phyloP scores from a whole-genome alignment of 2,113 vertebrate species.

The Peucedramus taeniatus region DNA sequence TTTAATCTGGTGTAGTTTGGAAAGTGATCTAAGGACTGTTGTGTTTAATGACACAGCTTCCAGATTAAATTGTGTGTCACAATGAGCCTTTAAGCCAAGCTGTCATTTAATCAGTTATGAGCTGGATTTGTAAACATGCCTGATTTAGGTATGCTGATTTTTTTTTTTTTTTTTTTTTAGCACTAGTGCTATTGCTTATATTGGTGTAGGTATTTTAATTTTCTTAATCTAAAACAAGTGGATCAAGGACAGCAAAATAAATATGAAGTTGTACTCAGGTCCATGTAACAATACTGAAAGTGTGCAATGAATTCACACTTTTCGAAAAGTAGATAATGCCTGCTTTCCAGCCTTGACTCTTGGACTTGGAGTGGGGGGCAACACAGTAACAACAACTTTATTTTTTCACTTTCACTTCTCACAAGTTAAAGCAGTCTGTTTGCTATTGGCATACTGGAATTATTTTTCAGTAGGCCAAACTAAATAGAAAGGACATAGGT shows the following conservation, averaged over 20 bases:
- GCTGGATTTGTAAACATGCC: not conserved
- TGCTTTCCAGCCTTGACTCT: not conserved
- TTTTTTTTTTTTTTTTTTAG: not conserved
- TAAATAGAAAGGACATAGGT: not conserved
- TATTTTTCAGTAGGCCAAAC: not conserved
- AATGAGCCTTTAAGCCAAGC: not conserved
- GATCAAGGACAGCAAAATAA: not conserved
- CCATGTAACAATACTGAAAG: not conserved
- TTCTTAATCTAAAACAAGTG: not conserved
- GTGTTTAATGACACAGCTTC: not conserved
- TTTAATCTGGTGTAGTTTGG: not conserved
- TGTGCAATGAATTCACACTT: not conserved
- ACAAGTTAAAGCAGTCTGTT: not conserved
- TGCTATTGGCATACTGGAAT: not conserved
- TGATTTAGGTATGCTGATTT: not conserved
- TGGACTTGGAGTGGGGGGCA: not conserved
- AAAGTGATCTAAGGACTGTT: not conserved
- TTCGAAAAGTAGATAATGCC: not conserved
- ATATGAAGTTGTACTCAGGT: not conserved
- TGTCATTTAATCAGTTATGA: not conserved
- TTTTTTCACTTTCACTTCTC: not conserved
- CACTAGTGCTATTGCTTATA: not conserved
- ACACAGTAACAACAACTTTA: not conserved
- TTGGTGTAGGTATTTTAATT: not conserved
- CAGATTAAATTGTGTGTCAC: not conserved